Percentiles rank a stretch among this genome's conserved stretches.
phyloP scores from a whole-genome alignment of 2,113 vertebrate genomes.

The Elephas maximus region DNA sequence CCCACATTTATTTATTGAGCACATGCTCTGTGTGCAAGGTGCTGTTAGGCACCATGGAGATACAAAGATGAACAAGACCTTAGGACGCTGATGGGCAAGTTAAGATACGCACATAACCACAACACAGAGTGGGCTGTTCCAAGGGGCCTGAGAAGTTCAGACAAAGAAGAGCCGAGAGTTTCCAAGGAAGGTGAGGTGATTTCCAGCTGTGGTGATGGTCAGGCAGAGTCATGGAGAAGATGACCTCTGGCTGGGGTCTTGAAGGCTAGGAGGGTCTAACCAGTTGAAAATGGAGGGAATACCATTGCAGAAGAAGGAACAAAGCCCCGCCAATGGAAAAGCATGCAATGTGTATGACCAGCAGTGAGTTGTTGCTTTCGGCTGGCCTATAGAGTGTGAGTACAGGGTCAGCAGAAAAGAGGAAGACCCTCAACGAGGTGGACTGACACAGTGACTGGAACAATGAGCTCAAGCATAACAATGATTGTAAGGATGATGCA shows the following conservation, averaged over 20 bases:
- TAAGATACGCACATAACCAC: neutral
- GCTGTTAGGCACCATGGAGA: neutral
- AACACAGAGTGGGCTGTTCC: neutral
- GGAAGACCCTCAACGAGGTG: too few relatives aligned
- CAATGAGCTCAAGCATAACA: too few relatives aligned
- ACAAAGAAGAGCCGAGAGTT: neutral
- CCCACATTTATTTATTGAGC: neutral
- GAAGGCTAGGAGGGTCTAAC: neutral
- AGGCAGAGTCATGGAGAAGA: neutral
- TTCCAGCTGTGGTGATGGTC: neutral
- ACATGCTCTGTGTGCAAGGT: rapidly evolving
- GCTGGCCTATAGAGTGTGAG: neutral
- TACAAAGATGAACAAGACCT: neutral
- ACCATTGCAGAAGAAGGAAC: neutral
- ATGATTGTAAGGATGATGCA: too few relatives aligned
- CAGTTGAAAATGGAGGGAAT: neutral
- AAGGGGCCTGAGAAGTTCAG: neutral
- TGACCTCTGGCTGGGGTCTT: neutral
- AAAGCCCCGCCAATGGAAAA: neutral
- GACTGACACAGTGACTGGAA: too few relatives aligned
- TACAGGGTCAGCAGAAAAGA: too few relatives aligned
- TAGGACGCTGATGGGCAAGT: neutral
- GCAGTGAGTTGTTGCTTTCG: neutral
- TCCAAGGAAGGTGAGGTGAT: neutral
- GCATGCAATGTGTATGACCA: rapidly evolving